A percentile compares a stretch with the other conserved stretches of the same genome.
These are phyloP conservation scores for Montipora capitata DNA, from an alignment of 92 coral and sea anemone species.

Conservation along the genomic window DNA sequence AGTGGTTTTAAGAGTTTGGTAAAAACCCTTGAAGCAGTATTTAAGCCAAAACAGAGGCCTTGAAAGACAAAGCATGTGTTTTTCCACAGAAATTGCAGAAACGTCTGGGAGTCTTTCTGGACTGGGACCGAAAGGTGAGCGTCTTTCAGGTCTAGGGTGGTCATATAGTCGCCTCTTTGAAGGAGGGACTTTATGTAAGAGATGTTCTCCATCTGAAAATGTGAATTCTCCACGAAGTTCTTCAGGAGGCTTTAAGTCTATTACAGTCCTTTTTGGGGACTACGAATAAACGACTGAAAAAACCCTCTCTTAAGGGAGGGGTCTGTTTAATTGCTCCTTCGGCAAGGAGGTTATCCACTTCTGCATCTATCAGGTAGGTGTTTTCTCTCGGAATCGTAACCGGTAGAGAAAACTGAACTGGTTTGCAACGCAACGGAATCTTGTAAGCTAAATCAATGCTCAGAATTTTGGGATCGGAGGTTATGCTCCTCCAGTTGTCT, in stretches of 20 bases:
- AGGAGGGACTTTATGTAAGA: not conserved
- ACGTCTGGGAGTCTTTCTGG: not conserved
- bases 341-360: slow-evolving; percentile 4
- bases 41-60: not conserved
- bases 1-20: not conserved
- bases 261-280: slow-evolving; percentile 60
- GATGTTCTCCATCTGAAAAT: slow-evolving; percentile 31
- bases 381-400: not conserved
- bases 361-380: slow-evolving; percentile 1
- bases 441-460: slow-evolving; percentile 41
- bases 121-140: not conserved
- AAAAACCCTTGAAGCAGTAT: not conserved
- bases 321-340: slow-evolving; percentile 24
- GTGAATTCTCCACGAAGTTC: not conserved
- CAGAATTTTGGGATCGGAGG: slow-evolving; percentile 26
- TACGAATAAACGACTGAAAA: slow-evolving; percentile 55
- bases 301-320: slow-evolving; percentile 9
- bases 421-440: slow-evolving; percentile 32
- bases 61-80: not conserved
- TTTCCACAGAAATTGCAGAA: not conserved
- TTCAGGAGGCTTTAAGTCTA: not conserved
- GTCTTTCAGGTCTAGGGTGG: not conserved
- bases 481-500: slow-evolving; percentile 31
- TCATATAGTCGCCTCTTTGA: not conserved
- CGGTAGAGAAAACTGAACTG: slow-evolving; percentile 28